These are phyloP conservation scores for Toxostoma redivivum DNA, from an alignment of 2,113 vertebrate species.

Conservation along the genomic window DNA sequence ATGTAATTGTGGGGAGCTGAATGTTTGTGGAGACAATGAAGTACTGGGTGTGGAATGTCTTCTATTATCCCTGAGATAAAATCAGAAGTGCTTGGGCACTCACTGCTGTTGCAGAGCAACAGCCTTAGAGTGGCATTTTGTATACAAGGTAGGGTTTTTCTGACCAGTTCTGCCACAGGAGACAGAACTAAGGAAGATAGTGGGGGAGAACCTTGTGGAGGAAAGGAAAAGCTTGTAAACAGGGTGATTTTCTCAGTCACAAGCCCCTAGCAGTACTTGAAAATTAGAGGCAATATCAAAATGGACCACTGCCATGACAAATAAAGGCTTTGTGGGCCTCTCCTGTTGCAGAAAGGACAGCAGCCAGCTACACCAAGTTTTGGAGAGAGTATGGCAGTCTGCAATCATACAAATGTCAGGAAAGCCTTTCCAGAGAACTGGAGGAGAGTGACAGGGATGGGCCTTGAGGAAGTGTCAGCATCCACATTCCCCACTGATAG, in stretches of 20 bases:
- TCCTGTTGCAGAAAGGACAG: not conserved
- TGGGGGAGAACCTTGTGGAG: not conserved
- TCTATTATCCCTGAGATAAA: not conserved
- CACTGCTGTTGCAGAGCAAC: not conserved
- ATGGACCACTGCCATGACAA: not conserved
- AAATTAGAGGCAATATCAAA: not conserved
- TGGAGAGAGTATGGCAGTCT: not conserved
- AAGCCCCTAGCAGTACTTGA: not conserved
- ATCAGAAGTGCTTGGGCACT: not conserved
- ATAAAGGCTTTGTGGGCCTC: not conserved
- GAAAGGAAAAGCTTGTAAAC: not conserved
- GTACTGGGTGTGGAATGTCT: not conserved
- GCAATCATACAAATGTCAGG: not conserved
- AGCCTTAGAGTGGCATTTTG: not conserved
- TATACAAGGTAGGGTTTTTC: not conserved
- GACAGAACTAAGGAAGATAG: not conserved
- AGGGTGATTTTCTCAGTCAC: not conserved
- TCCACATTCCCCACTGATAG: not conserved
- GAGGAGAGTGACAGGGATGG: not conserved
- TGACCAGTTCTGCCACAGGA: not conserved
- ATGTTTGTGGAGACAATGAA: not conserved
- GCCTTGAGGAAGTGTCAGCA: not conserved
- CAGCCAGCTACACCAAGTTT: not conserved
- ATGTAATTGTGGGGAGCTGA: not conserved
- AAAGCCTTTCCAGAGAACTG: not conserved